phyloP scores from a whole-genome alignment of 2,797 vertebrate genomes.

The Emydoidea blandingii region DNA sequence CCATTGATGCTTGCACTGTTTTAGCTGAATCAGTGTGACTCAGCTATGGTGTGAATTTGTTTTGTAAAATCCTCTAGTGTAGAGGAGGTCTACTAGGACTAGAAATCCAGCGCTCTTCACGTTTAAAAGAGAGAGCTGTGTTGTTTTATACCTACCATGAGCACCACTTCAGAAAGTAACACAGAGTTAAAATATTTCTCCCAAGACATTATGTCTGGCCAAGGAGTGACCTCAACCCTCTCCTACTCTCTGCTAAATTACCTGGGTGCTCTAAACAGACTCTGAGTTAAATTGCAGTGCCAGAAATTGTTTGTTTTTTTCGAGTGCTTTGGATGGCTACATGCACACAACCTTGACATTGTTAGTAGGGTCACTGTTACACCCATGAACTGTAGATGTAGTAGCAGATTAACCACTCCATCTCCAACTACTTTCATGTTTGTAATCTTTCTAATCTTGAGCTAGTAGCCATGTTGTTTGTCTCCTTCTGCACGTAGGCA shows the following conservation, averaged over 20 bases:
- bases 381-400: constrained; percentile 45
- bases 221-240: constrained; percentile 57
- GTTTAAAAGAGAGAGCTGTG: neutral
- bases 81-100: neutral
- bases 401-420: constrained; percentile 74
- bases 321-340: constrained; percentile 7
- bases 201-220: constrained; percentile 1
- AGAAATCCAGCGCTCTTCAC: neutral
- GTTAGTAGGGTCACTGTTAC: constrained; percentile 61
- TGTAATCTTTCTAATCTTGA: constrained; percentile 72
- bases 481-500: constrained; percentile 53
- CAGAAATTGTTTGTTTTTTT: constrained; percentile 66
- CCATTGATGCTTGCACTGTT: neutral
- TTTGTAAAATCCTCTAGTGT: neutral
- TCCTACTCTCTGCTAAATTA: constrained; percentile 31
- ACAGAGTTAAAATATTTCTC: constrained; percentile 54
- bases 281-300: constrained; percentile 24
- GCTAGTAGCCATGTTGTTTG: constrained; percentile 46
- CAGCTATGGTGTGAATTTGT: neutral
- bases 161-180: neutral
- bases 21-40: neutral
- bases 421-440: constrained; percentile 43
- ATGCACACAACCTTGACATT: constrained; percentile 61
- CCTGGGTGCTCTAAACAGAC: neutral
- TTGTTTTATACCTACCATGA: constrained; percentile 20